phyloP scores from a whole-genome alignment of 1,140 invertebrate species.

The Tachypleus tridentatus region DNA sequence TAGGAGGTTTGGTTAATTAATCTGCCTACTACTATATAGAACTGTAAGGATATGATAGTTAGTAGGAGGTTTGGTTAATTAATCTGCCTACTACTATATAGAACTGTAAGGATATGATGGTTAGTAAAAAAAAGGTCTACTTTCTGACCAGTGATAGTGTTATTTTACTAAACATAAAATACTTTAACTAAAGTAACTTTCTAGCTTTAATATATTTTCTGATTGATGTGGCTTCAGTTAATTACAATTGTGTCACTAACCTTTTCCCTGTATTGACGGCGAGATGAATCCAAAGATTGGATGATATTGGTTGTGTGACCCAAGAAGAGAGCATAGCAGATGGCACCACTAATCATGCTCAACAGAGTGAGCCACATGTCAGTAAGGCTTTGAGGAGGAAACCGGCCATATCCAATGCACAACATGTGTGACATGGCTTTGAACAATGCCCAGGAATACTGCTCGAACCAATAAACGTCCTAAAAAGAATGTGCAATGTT shows the following conservation, averaged over 20 bases:
- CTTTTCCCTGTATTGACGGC: constrained; percentile 95
- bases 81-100: too few relatives aligned
- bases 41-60: too few relatives aligned
- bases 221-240: neutral
- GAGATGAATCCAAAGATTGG: constrained; percentile 93
- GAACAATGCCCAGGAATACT: constrained; percentile 97
- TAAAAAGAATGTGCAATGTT: constrained; percentile 34
- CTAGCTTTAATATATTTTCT: neutral
- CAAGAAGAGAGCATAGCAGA: constrained; percentile 95
- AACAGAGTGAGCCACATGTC: constrained; percentile 99
- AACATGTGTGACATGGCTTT: constrained; percentile 99
- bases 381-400: constrained; percentile 91
- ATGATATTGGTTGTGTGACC: constrained; percentile 98
- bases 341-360: constrained; percentile 95
- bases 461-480: constrained; percentile 94
- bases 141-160: too few relatives aligned
- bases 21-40: too few relatives aligned
- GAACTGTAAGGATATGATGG: too few relatives aligned
- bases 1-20: too few relatives aligned
- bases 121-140: too few relatives aligned
- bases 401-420: constrained; percentile 91
- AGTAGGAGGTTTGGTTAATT: too few relatives aligned
- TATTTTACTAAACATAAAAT: too few relatives aligned
- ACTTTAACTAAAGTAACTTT: too few relatives aligned
- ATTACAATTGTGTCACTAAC: constrained; percentile 38